Evolutionary conservation across 2,888 invertebrate species (phyloP).

Genomic region (Cordylochernes scorpioides): DNA sequence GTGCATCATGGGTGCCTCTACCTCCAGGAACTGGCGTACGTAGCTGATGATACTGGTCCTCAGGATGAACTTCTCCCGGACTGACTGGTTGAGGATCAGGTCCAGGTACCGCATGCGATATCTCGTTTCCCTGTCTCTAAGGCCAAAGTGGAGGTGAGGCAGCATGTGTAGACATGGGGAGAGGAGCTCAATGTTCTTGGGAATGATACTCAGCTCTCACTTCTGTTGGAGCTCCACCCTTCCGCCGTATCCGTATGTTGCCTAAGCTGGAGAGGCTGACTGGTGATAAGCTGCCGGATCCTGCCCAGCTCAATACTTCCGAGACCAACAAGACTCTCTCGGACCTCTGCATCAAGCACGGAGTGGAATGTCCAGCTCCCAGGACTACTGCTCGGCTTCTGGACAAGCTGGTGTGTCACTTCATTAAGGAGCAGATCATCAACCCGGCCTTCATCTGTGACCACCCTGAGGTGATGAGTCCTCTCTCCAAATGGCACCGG

Average conservation of each 20-base stretch:
- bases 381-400: slow-evolving; percentile 70
- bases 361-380: slow-evolving; percentile 80
- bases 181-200: slow-evolving; percentile 49
- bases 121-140: slow-evolving; percentile 70
- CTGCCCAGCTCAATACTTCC: slow-evolving; percentile 15
- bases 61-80: slow-evolving; percentile 53
- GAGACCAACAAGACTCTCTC: slow-evolving; percentile 48
- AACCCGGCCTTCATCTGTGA: slow-evolving; percentile 89
- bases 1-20: slow-evolving; percentile 99
- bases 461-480: slow-evolving; percentile 97
- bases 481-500: slow-evolving; percentile 89
- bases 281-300: slow-evolving; percentile 22
- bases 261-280: slow-evolving; percentile 57
- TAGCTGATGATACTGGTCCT: slow-evolving; percentile 35
- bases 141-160: slow-evolving; percentile 84
- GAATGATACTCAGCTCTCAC: slow-evolving; percentile 84
- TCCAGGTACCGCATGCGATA: slow-evolving; percentile 86
- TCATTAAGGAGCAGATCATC: slow-evolving; percentile 74
- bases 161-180: slow-evolving; percentile 94
- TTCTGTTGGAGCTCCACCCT: slow-evolving; percentile 97
- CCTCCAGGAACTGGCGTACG: slow-evolving; percentile 51
- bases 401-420: slow-evolving; percentile 89
- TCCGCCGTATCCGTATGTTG: slow-evolving; percentile 70
- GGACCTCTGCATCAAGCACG: slow-evolving; percentile 47
- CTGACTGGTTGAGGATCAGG: slow-evolving; percentile 71